Conservation (phyloP, 2,113 vertebrate species). For the Ceuthmochares aereus region DNA sequence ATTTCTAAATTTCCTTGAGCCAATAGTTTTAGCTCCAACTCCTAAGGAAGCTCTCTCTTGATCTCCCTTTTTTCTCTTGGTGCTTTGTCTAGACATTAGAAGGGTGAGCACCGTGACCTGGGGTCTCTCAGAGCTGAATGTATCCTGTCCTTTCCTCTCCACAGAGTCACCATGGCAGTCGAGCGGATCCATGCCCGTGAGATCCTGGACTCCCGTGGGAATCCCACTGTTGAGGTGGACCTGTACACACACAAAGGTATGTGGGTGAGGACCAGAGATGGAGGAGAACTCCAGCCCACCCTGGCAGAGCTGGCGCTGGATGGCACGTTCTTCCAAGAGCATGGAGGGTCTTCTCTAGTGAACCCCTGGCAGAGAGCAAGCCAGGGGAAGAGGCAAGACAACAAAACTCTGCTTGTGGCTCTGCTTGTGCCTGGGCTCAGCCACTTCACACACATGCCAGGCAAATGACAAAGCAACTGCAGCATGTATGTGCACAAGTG, state of each 20-base stretch:
- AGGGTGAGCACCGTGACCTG: background rate
- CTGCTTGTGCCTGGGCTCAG: background rate
- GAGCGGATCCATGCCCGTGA: conserved; percentile 90
- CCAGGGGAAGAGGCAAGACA: background rate
- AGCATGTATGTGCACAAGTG: no score
- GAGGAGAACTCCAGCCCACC: background rate
- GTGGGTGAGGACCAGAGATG: accelerated
- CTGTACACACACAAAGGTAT: conserved; percentile 88
- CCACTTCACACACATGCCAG: accelerated
- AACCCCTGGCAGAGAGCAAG: background rate
- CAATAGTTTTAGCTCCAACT: background rate
- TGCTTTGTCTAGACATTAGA: background rate
- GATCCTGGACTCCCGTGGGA: conserved; percentile 95
- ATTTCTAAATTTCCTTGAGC: background rate
- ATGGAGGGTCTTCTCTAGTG: background rate
- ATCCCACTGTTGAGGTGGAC: conserved; percentile 94
- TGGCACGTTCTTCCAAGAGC: accelerated
- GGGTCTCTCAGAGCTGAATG: background rate
- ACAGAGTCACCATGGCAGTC: conserved; percentile 85
- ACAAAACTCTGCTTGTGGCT: background rate
- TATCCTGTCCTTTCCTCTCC: background rate
- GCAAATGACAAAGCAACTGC: accelerated
- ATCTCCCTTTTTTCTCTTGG: background rate
- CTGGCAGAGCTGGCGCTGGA: accelerated
- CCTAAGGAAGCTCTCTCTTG: background rate